Evolutionary conservation across 2,888 invertebrate genomes (phyloP).

Genomic region (Branchipolynoe longqiensis): DNA sequence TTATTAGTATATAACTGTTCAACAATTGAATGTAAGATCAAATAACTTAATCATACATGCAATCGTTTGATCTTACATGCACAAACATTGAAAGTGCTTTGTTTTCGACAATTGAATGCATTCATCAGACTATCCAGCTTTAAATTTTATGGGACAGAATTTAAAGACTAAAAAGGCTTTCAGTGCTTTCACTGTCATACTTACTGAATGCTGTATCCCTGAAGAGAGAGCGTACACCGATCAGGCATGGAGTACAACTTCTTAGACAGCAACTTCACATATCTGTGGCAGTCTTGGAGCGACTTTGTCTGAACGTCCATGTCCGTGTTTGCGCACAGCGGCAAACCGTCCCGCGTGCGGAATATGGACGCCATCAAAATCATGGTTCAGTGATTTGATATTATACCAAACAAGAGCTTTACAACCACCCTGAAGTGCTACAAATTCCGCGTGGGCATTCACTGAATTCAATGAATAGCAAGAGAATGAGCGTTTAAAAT

Average conservation of each 20-base stretch:
- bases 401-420: too few relatives aligned
- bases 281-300: conserved; percentile 62
- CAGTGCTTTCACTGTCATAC: conserved; percentile 68
- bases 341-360: conserved; percentile 61
- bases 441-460: background rate
- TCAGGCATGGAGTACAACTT: conserved; percentile 79
- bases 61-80: too few relatives aligned
- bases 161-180: background rate
- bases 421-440: background rate
- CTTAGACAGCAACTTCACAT: conserved; percentile 72
- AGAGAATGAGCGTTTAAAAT: too few relatives aligned
- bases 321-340: conserved; percentile 64
- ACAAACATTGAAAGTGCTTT: too few relatives aligned
- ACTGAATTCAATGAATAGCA: too few relatives aligned
- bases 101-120: too few relatives aligned
- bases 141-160: too few relatives aligned
- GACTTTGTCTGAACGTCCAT: conserved; percentile 48
- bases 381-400: too few relatives aligned
- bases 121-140: too few relatives aligned
- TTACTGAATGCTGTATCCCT: conserved; percentile 81
- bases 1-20: too few relatives aligned
- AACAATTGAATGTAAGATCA: too few relatives aligned
- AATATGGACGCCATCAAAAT: conserved; percentile 58
- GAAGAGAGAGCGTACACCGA: conserved; percentile 80
- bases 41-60: too few relatives aligned